Percentiles rank a stretch among this genome's conserved stretches.
Evolutionary conservation across 2,888 invertebrate species (phyloP).

Genomic region (Rhyacophila evoluta): DNA sequence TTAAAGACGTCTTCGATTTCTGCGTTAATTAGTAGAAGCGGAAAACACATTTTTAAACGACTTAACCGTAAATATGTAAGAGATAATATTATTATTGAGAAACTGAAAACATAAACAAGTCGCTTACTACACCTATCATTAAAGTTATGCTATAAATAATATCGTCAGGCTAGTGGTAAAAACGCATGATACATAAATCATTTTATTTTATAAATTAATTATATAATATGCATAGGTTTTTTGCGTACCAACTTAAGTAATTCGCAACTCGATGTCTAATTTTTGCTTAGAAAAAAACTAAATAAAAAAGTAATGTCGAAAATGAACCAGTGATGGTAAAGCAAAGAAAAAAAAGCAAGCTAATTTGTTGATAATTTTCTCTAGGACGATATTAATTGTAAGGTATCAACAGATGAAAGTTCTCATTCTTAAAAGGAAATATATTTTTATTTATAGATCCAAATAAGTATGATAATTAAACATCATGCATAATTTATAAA

Average conservation of each 20-base stretch:
- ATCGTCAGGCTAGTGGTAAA: background rate
- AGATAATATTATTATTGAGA: background rate
- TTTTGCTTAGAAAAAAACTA: too few relatives aligned
- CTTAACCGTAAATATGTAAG: background rate
- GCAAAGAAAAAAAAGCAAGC: too few relatives aligned
- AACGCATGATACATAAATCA: background rate
- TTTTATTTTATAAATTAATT: background rate
- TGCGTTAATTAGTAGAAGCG: constrained; percentile 16
- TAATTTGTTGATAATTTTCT: too few relatives aligned
- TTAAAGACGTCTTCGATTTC: constrained; percentile 21
- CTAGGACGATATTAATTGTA: too few relatives aligned
- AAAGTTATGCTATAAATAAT: background rate
- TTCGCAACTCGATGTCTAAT: too few relatives aligned
- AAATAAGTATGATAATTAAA: too few relatives aligned
- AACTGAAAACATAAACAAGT: background rate
- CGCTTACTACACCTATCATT: background rate
- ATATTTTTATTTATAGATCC: too few relatives aligned
- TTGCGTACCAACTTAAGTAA: background rate
- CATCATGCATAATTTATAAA: too few relatives aligned
- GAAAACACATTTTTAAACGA: constrained; percentile 7
- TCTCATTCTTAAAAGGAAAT: too few relatives aligned
- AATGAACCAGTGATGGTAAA: too few relatives aligned
- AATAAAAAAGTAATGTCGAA: too few relatives aligned
- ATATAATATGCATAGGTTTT: background rate
- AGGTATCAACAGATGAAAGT: too few relatives aligned